Base-by-base conservation (phyloP, 2,113 vertebrate species). In the Pipa parva region DNA sequence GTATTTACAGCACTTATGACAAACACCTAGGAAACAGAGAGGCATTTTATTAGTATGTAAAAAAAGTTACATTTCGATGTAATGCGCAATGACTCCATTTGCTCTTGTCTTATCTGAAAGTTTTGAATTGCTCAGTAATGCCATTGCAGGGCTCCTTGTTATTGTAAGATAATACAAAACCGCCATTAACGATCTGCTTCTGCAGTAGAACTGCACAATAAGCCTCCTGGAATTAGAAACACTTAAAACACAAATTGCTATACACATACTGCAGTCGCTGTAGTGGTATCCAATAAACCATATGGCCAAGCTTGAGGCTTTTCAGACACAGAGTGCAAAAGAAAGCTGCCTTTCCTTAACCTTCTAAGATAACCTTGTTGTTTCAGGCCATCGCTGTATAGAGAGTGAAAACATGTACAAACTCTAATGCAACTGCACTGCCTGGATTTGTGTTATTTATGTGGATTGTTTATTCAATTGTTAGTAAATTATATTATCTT, bases 121-220 rank as follows among this genome's bases (percentile, higher is more conserved):
- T 20, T 29, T 70, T 60, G 39, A 37, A 45, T 27, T 61, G 57
- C 59, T 59, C 42, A n/a, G 57, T 61, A 61, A 70, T 70, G 26
- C 48, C 48, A 61, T 52, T 7, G 56, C 39, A 45, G 48, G 48
- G 33, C 33, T 61, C 58, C 57, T 48, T 54, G 57, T 61, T 70
- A 70, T 61, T 6, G 36, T 70, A 61, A 42, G 66, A 58, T 54
- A 61, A 70, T 54, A 61, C 66, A 70, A 70, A 54, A 26, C 60
- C 61, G 66, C 52, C 66, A 70, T 70, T 70, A 70, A 61, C 66
- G 58, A 54, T 70, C 66, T 70, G 66, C 25, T 69, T 22, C 58
- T 61, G 58, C 66, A 37, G 65, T 48, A 61, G 25, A 60, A 70
- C 31, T 26, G 58, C 58, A 31, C 58, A 42, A 70, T 70, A 70